These are phyloP conservation scores for Sminthurinus aureus DNA, from an alignment of 2,888 invertebrate species.

Conservation along the genomic window DNA sequence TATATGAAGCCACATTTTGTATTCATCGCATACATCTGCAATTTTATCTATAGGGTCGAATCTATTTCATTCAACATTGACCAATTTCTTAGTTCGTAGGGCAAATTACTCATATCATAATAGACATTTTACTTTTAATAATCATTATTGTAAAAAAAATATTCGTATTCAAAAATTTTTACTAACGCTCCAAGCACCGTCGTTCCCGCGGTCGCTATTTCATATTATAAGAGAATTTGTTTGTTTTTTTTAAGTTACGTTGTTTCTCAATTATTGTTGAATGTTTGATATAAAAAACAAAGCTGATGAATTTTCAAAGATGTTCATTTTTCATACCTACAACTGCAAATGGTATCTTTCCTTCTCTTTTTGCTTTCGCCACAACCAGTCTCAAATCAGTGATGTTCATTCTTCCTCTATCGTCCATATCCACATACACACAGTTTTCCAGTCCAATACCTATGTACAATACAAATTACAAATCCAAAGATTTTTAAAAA, in stretches of 20 bases:
- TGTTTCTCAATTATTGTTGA: too few relatives aligned
- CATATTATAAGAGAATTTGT: too few relatives aligned
- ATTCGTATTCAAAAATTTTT: too few relatives aligned
- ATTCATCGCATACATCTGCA: constrained; percentile 77
- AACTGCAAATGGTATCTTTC: background rate
- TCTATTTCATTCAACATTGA: too few relatives aligned
- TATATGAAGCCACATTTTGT: constrained; percentile 69
- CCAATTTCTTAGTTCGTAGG: too few relatives aligned
- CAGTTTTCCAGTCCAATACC: constrained; percentile 15
- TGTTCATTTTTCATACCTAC: background rate
- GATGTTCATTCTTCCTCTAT: background rate
- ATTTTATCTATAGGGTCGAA: constrained; percentile 81
- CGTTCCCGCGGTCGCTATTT: background rate
- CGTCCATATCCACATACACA: background rate
- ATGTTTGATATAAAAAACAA: too few relatives aligned
- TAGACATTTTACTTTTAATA: background rate
- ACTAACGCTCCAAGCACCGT: background rate
- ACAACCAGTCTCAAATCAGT: background rate
- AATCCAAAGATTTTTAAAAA: too few relatives aligned
- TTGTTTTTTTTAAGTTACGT: too few relatives aligned
- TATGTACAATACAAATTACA: background rate
- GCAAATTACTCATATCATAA: too few relatives aligned
- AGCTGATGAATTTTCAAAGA: too few relatives aligned
- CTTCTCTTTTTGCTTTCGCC: background rate
- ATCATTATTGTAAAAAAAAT: too few relatives aligned